A percentile compares a stretch with the other conserved stretches of the same genome.
Conservation (phyloP, 2,113 vertebrate genomes). For the Eonycteris spelaea region DNA sequence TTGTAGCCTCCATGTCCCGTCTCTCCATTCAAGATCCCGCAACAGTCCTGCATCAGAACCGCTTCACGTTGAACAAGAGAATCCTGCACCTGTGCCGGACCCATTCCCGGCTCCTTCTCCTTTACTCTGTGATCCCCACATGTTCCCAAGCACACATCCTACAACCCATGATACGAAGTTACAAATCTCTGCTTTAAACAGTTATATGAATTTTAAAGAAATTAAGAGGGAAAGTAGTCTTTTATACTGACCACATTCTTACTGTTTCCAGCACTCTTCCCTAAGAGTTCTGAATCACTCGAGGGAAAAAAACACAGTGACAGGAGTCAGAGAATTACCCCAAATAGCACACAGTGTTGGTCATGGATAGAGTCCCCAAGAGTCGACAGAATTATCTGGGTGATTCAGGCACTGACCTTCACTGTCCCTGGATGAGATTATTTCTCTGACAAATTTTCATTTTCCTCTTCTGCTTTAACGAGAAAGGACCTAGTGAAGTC, state of each 20-base stretch:
- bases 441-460: background rate
- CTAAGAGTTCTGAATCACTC: background rate
- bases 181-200: too few species aligned
- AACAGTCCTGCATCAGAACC: too few species aligned
- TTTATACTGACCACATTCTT: background rate
- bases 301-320: background rate
- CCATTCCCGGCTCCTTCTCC: background rate
- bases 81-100: too few species aligned
- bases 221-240: background rate
- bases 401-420: background rate
- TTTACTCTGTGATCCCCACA: too few species aligned
- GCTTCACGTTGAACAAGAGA: background rate
- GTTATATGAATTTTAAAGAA: too few species aligned
- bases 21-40: too few species aligned
- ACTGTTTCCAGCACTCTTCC: background rate
- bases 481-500: background rate
- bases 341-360: background rate
- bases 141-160: too few species aligned
- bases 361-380: background rate
- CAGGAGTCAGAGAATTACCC: background rate
- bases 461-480: background rate
- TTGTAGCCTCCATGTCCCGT: too few species aligned
- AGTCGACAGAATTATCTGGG: background rate
- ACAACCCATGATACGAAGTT: too few species aligned
- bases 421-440: background rate